Percentiles rank a stretch among this genome's conserved stretches.
phyloP scores from a whole-genome alignment of 2,113 vertebrate genomes.

The Lagenorhynchus albirostris region DNA sequence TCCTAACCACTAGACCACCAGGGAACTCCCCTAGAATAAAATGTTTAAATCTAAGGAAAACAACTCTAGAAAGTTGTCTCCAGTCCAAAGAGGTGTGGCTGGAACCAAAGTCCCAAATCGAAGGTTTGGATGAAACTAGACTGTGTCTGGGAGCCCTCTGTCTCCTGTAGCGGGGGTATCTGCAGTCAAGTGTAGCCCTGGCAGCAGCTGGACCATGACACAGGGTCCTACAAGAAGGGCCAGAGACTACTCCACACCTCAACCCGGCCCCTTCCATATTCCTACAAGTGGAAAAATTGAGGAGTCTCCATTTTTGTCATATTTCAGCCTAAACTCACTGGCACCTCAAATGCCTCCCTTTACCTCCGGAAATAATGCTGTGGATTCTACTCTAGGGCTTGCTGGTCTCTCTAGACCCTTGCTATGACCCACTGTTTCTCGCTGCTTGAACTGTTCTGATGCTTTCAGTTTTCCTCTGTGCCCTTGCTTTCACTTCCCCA shows the following conservation, averaged over 20 bases:
- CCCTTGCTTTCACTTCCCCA: not conserved
- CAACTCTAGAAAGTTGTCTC: not conserved
- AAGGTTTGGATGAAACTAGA: not conserved
- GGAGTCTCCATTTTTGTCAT: not conserved
- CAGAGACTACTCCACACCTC: not conserved
- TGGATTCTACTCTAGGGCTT: not conserved
- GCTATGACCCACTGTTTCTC: not conserved
- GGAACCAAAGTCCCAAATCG: not conserved
- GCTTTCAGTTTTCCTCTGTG: not conserved
- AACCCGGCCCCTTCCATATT: not conserved
- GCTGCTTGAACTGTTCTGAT: not conserved
- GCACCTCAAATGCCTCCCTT: not conserved
- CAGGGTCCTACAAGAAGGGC: not conserved
- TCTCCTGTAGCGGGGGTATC: rapidly evolving
- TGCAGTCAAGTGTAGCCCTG: not conserved
- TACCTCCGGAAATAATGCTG: not conserved
- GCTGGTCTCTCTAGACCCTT: not conserved
- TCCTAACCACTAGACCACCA: too few relatives aligned
- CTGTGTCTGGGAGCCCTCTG: not conserved
- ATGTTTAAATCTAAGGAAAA: not conserved
- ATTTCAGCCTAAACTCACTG: not conserved
- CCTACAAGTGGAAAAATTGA: not conserved
- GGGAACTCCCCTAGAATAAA: not conserved
- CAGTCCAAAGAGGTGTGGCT: not conserved
- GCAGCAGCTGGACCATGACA: not conserved